These are phyloP conservation scores for Petrolisthes cinctipes DNA, from an alignment of 2,888 invertebrate species.

Conservation along the genomic window DNA sequence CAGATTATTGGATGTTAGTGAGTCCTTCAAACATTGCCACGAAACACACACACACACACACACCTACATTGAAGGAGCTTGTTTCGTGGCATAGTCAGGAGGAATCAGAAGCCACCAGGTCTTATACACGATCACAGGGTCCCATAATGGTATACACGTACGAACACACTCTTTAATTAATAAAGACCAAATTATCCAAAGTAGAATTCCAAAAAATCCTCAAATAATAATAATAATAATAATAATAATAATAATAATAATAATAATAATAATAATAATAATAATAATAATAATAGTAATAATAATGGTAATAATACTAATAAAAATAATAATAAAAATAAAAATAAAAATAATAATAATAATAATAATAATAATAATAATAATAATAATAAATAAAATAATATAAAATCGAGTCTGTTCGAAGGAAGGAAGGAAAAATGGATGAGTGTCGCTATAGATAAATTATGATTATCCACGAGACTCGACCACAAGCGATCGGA, in stretches of 20 bases:
- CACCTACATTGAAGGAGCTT: background rate
- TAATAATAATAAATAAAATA: background rate
- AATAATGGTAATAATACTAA: background rate
- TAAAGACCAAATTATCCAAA: too few relatives aligned
- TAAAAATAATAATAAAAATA: background rate
- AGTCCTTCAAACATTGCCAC: too few relatives aligned
- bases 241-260: background rate
- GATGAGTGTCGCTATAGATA: too few relatives aligned
- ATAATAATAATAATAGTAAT: background rate
- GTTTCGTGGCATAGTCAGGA: too few relatives aligned
- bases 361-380: background rate
- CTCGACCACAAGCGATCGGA: too few relatives aligned
- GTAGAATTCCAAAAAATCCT: too few relatives aligned
- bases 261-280: background rate
- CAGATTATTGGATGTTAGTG: too few relatives aligned
- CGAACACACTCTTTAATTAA: background rate
- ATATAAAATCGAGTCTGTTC: too few relatives aligned
- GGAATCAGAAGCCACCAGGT: too few relatives aligned
- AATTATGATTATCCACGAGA: too few relatives aligned
- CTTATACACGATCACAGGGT: background rate
- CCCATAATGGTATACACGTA: background rate
- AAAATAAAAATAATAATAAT: background rate
- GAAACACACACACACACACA: background rate
- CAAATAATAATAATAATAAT: too few relatives aligned
- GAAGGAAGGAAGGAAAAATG: too few relatives aligned